These are phyloP conservation scores for Rhagonycha fulva DNA, from an alignment of 2,888 invertebrate genomes.

Conservation along the genomic window DNA sequence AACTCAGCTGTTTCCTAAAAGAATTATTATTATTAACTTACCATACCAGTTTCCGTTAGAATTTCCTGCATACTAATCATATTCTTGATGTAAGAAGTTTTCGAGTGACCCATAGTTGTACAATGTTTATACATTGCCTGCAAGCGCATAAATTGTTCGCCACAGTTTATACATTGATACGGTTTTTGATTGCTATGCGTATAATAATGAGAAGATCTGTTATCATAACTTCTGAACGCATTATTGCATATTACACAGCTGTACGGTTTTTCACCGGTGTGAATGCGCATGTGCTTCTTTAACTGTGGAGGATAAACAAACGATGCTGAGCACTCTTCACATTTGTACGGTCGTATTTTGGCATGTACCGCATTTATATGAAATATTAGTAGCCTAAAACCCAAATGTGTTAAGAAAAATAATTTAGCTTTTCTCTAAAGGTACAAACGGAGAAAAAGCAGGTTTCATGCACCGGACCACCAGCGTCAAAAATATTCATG, in stretches of 20 bases:
- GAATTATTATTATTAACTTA: too few relatives aligned
- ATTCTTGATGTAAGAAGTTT: too few relatives aligned
- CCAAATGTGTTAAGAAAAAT: not conserved
- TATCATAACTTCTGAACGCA: conserved; percentile 82
- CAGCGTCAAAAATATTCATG: not conserved
- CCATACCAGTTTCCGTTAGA: too few relatives aligned
- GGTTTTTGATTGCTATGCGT: conserved; percentile 87
- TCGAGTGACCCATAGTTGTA: conserved; percentile 73
- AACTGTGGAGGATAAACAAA: conserved; percentile 85
- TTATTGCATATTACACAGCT: conserved; percentile 82
- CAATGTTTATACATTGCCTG: conserved; percentile 78
- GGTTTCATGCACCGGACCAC: too few relatives aligned
- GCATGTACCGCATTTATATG: conserved; percentile 82
- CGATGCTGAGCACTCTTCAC: conserved; percentile 72
- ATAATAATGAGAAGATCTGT: conserved; percentile 82
- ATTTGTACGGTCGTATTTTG: conserved; percentile 76
- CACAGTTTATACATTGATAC: conserved; percentile 81
- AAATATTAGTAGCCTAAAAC: conserved; percentile 70
- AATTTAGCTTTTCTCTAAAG: not conserved
- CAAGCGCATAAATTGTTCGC: conserved; percentile 82
- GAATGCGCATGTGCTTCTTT: conserved; percentile 78
- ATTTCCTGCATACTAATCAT: too few relatives aligned
- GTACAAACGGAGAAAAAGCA: too few relatives aligned
- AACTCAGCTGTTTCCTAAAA: too few relatives aligned
- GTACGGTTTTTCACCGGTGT: conserved; percentile 78